Evolutionary conservation across 2,888 invertebrate species (phyloP).

Genomic region (Eremobia ochroleuca): DNA sequence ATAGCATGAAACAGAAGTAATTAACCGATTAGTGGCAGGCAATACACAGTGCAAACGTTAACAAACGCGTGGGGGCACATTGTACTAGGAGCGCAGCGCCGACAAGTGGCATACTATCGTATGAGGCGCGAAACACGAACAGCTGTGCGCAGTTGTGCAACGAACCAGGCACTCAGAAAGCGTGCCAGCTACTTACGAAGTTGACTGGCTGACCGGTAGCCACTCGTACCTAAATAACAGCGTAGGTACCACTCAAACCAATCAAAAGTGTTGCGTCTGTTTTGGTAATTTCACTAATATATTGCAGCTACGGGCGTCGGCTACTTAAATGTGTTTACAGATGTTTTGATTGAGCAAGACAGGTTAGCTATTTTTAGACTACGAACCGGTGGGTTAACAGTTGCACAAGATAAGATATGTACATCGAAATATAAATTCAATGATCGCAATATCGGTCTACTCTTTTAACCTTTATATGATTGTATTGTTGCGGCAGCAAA

Average conservation of each 20-base stretch:
- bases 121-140: slow-evolving; percentile 64
- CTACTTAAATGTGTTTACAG: slow-evolving; percentile 39
- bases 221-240: slow-evolving; percentile 56
- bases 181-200: slow-evolving; percentile 74
- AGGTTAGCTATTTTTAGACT: slow-evolving; percentile 38
- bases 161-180: slow-evolving; percentile 76
- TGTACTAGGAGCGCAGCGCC: slow-evolving; percentile 77
- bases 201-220: slow-evolving; percentile 68
- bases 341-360: slow-evolving; percentile 58
- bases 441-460: slow-evolving; percentile 1
- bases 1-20: slow-evolving; percentile 1
- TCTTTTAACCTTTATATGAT: not conserved
- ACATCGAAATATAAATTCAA: slow-evolving; percentile 36
- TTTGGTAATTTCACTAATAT: slow-evolving; percentile 58
- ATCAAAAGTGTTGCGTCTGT: slow-evolving; percentile 59
- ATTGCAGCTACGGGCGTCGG: slow-evolving; percentile 40
- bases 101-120: slow-evolving; percentile 65
- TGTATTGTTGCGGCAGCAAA: not conserved
- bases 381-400: slow-evolving; percentile 29
- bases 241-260: slow-evolving; percentile 48
- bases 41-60: slow-evolving; percentile 62
- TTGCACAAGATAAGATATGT: slow-evolving; percentile 48
- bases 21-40: slow-evolving; percentile 20
- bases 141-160: slow-evolving; percentile 78
- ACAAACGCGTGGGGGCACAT: slow-evolving; percentile 72